phyloP scores from a whole-genome alignment of 2,113 vertebrate genomes.

The Pyxicephalus adspersus region DNA sequence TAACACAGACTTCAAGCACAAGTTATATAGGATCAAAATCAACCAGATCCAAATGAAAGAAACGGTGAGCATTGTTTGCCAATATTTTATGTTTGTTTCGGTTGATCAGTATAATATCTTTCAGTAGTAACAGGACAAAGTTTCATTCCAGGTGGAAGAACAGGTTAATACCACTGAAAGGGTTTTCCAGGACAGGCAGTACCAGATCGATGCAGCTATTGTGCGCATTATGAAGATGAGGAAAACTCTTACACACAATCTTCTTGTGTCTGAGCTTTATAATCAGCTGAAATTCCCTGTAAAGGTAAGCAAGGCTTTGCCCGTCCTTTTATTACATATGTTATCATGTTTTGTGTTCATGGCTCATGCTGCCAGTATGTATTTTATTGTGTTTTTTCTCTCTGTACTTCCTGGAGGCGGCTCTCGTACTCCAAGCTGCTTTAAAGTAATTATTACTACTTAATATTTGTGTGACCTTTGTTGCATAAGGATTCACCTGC shows the following conservation, averaged over 20 bases:
- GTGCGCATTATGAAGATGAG: slow-evolving; percentile 96
- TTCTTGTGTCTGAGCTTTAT: slow-evolving; percentile 90
- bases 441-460: neutral
- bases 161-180: slow-evolving; percentile 92
- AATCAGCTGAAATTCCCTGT: slow-evolving; percentile 95
- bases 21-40: slow-evolving; percentile 83
- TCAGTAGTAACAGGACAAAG: neutral
- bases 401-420: too few species aligned
- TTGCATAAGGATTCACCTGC: too few species aligned
- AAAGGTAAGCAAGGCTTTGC: slow-evolving; percentile 75
- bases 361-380: too few species aligned
- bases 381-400: too few species aligned
- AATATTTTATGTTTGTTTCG: slow-evolving; percentile 6
- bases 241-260: slow-evolving; percentile 89
- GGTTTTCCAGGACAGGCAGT: slow-evolving; percentile 92
- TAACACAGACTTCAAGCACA: slow-evolving; percentile 80
- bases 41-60: slow-evolving; percentile 87
- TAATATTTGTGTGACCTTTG: too few species aligned
- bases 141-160: slow-evolving; percentile 83
- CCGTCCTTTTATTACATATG: neutral
- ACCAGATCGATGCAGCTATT: slow-evolving; percentile 92
- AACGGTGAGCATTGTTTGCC: slow-evolving; percentile 69
- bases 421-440: too few species aligned
- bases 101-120: too few species aligned
- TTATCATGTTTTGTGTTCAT: neutral